phyloP scores from a whole-genome alignment of 2,113 vertebrate species.

The Apteryx mantelli region DNA sequence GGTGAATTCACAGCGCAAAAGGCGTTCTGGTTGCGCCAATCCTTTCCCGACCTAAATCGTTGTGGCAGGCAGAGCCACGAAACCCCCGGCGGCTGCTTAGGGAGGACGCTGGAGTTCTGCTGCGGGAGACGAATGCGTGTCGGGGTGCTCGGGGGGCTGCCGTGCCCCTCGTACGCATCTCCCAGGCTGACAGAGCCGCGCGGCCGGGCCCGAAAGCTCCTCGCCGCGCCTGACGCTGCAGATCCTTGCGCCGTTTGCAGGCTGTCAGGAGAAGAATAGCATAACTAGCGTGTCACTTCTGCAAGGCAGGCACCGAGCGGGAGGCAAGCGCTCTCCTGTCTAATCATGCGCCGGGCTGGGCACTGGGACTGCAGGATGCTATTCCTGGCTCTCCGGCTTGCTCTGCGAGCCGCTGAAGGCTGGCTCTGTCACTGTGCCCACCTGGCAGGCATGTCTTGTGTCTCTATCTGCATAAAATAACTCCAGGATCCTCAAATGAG shows the following conservation, averaged over 20 bases:
- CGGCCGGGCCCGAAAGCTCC: neutral
- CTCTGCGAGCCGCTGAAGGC: neutral
- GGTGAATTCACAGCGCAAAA: too few relatives aligned
- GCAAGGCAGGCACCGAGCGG: neutral
- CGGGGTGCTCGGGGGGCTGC: neutral
- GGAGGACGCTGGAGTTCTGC: neutral
- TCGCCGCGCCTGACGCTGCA: fast-evolving
- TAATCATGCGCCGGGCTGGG: neutral
- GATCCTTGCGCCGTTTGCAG: fast-evolving
- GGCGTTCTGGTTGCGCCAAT: neutral
- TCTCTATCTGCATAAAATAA: neutral
- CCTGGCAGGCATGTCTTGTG: neutral
- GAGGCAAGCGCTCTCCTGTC: neutral
- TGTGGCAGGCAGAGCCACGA: neutral
- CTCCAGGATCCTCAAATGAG: neutral
- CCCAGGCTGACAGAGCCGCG: fast-evolving
- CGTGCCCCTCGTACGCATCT: fast-evolving
- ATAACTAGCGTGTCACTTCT: neutral
- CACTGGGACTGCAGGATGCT: neutral
- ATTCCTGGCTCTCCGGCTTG: neutral
- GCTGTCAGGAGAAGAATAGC: neutral
- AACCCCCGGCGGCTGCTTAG: neutral
- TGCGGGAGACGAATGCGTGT: fast-evolving
- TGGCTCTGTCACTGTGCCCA: neutral
- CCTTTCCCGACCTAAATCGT: fast-evolving